A percentile compares a stretch with the other conserved stretches of the same genome.
Conservation (phyloP, 2,797 vertebrate species). For the Helostoma temminkii region DNA sequence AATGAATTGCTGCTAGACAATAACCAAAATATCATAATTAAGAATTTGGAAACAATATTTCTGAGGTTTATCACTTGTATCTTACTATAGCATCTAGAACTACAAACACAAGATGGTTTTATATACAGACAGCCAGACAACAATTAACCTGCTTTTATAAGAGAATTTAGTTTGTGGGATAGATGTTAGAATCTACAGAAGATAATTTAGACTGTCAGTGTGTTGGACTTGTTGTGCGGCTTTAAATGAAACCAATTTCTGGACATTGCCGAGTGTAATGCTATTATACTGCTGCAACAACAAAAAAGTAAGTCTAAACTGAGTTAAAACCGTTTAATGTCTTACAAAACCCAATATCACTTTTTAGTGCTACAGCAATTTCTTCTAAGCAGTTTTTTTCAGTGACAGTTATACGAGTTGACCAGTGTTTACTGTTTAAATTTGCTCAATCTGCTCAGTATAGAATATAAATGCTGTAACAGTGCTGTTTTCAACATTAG, state of each 20-base stretch:
- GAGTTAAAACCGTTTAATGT: slow-evolving; percentile 40
- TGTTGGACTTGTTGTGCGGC: slow-evolving; percentile 19
- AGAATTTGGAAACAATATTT: background rate
- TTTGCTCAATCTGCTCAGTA: slow-evolving; percentile 17
- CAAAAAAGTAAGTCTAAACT: slow-evolving; percentile 31
- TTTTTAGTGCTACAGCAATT: slow-evolving; percentile 36
- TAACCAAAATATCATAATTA: too few relatives aligned
- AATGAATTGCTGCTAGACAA: too few relatives aligned
- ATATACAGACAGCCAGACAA: background rate
- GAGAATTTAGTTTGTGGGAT: background rate
- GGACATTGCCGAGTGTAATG: slow-evolving; percentile 22
- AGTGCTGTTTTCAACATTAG: too few relatives aligned
- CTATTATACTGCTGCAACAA: slow-evolving; percentile 29
- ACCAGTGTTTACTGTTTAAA: background rate
- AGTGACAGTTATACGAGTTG: slow-evolving; percentile 19
- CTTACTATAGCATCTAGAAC: background rate
- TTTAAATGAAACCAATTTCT: slow-evolving; percentile 33
- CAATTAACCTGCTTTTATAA: background rate
- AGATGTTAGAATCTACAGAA: too few relatives aligned
- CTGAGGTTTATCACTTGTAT: background rate
- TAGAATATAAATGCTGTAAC: background rate
- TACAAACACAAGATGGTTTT: too few relatives aligned
- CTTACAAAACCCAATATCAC: slow-evolving; percentile 40
- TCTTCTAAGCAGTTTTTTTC: slow-evolving; percentile 2
- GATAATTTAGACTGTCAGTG: slow-evolving; percentile 6